These are phyloP conservation scores for Pseudorasbora parva DNA, from an alignment of 2,113 vertebrate species.

Conservation along the genomic window DNA sequence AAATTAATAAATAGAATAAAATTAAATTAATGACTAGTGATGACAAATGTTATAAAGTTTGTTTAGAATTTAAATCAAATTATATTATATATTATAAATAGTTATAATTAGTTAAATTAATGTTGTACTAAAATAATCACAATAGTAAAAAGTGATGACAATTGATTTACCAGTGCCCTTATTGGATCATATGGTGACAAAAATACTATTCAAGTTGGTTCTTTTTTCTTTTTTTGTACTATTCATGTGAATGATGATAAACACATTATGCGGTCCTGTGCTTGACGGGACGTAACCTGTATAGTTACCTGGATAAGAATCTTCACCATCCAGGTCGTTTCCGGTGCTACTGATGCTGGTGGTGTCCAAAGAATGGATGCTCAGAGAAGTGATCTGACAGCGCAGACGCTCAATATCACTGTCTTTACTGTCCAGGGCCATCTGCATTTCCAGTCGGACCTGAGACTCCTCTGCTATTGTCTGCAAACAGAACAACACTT, in stretches of 20 bases:
- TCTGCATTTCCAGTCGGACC: slow-evolving; percentile 91
- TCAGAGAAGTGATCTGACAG: slow-evolving; percentile 87
- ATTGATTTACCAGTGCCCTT: background rate
- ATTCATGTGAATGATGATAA: background rate
- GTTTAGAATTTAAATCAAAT: too few relatives aligned
- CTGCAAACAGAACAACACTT: slow-evolving; percentile 70
- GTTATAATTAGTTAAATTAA: too few relatives aligned
- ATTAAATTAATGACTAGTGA: too few relatives aligned
- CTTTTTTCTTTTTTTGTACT: too few relatives aligned
- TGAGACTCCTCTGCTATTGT: slow-evolving; percentile 92
- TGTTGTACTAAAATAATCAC: too few relatives aligned
- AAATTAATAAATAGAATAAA: too few relatives aligned
- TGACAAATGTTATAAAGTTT: too few relatives aligned
- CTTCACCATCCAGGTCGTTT: slow-evolving; percentile 85
- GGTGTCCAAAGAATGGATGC: slow-evolving; percentile 87
- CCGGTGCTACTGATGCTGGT: slow-evolving; percentile 87
- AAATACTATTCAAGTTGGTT: too few relatives aligned
- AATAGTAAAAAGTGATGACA: too few relatives aligned
- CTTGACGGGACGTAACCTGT: background rate
- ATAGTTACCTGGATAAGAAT: slow-evolving; percentile 88
- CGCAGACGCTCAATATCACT: slow-evolving; percentile 97
- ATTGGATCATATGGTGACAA: background rate
- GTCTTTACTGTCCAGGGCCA: slow-evolving; percentile 96
- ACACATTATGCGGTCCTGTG: background rate
- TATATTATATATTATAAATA: too few relatives aligned